Base-by-base conservation (phyloP, 1,140 invertebrate species). In the Lepidurus apus region DNA sequence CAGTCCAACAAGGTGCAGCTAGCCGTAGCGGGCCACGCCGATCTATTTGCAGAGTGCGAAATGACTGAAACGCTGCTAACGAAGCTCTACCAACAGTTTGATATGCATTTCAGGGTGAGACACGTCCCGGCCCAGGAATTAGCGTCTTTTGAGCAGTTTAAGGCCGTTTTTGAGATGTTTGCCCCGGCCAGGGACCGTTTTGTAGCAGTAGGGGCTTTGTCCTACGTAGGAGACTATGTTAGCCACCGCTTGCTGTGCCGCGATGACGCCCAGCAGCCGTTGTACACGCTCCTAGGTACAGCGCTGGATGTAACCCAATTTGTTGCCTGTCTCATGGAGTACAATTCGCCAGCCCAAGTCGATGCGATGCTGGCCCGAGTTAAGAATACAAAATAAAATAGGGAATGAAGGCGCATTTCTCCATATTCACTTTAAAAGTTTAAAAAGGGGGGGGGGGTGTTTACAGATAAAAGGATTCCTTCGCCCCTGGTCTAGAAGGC, bases 101-200 rank as follows among this genome's bases (percentile, higher is more conserved):
- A 86, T n/a, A 87, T 86, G 78, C 89, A 91, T 84, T 92, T 89
- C 83, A 85, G 87, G 43, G 84, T 92, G 42, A 85, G 87, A 21
- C 84, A 87, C 80, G 81, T 87, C 65, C 81, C 90, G 5, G 89
- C 90, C 10, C 77, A 85, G 45, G 84, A 89, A 78, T 83, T 93
- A 6, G 80, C 85, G n/a, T 80, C 82, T 74, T 89, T 86, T 83
- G 91, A 93, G 83, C 88, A 87, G 80, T 85, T 91, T 75, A 86
- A 88, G 80, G 81, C 90, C 3, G 87, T 87, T 24, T 87, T 92
- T 81, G 88, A 92, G 86, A 87, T 92, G 86, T 92, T 88, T 87
- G 92, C 91, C 0, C 83, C 84, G 21, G 86, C 86, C 82, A 83
- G 84, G 26, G 81, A 88, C 74, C 80, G 83, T 34, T 93, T 91